Conservation (phyloP, 2,888 invertebrate species). For the Yponomeuta plumbellus region DNA sequence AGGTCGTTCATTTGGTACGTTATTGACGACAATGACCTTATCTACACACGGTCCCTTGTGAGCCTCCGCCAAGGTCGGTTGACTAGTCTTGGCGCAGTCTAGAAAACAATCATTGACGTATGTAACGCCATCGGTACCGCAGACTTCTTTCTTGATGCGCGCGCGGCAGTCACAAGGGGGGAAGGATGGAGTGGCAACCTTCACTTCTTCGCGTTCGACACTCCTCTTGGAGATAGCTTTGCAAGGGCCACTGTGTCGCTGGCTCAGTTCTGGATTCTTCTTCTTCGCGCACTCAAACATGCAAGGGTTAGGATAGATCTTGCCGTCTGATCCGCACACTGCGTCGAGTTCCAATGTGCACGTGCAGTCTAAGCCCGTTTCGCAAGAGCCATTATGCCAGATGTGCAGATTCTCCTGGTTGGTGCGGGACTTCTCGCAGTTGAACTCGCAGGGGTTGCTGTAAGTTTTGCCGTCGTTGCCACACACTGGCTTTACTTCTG, state of each 20-base stretch:
- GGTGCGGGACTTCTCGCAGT: conserved; percentile 12
- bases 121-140: conserved; percentile 31
- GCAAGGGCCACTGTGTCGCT: conserved; percentile 11
- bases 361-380: conserved; percentile 19
- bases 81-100: neutral
- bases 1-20: neutral
- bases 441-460: conserved; percentile 53
- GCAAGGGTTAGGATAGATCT: conserved; percentile 82
- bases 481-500: conserved; percentile 72
- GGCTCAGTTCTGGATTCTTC: neutral
- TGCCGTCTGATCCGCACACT: conserved; percentile 81
- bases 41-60: neutral
- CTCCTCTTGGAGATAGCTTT: conserved; percentile 3
- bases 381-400: conserved; percentile 6
- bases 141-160: conserved; percentile 33
- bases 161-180: conserved; percentile 25
- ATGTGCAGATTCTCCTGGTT: neutral
- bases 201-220: neutral
- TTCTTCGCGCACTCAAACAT: conserved; percentile 68
- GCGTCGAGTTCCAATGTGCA: conserved; percentile 39
- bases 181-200: neutral
- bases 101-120: conserved; percentile 2
- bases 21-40: conserved; percentile 13
- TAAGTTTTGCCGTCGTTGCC: conserved; percentile 83
- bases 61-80: neutral